Evolutionary conservation across 2,113 vertebrate genomes (phyloP), one percentile per base, ranked within the genome.

Genomic region (Pycnonotus jocosus): DNA sequence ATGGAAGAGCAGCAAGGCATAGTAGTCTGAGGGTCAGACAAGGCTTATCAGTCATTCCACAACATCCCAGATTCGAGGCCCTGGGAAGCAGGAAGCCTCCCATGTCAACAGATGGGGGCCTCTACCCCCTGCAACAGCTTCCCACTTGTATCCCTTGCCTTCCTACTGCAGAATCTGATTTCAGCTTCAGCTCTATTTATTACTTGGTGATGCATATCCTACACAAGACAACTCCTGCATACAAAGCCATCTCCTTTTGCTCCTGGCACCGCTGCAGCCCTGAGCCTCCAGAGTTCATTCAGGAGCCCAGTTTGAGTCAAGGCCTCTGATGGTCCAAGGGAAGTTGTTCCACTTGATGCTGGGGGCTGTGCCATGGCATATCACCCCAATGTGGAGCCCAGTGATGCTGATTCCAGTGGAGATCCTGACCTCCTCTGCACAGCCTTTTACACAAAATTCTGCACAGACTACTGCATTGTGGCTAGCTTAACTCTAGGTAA

Each of bases 281-380:
- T 31, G 23, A 40, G 18, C 12, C 8, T 45, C 7, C 45, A 27
- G 19, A 54, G 12, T 10, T 60, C 40, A 11, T n/a, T 65, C 61
- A 65, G 44, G 24, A 78, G 7, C 7, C 27, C 45, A 15, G 5
- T 56, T 28, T 28, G 50, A 76, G 23, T 17, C 35, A 48, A 79
- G 15, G 18, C 19, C 53, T 44, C 56, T 35, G 9, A 21, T 16
- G 7, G 20, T 40, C 42, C 9, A 47, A 30, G 10, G 9, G 21
- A 61, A 71, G 28, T 33, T 51, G 15, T 11, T 77, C 51, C 20
- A 53, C 20, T 7, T 51, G 28, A 16, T 45, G 23, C 22, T 50
- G 20, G 15, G 9, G 6, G 15, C 19, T 10, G 4, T 19, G 42
- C 7, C 3, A 0, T n/a, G 15, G 30, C 19, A 51, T 13, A 37